Conservation (phyloP, 2,888 invertebrate genomes). For the Stictocephala bisonia region DNA sequence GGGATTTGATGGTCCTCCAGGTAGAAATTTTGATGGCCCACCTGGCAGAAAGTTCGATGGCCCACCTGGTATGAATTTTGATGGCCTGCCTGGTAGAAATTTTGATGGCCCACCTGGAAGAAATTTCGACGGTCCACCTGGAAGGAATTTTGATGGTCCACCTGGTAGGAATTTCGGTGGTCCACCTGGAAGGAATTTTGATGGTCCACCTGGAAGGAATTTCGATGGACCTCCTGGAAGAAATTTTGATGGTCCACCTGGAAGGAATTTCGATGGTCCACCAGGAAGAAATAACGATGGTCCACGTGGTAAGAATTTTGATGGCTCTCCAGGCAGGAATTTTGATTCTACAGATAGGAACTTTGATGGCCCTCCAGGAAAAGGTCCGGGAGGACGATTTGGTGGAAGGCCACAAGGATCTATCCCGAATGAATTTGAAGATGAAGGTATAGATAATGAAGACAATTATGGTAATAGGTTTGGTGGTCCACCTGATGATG, state of each 20-base stretch:
- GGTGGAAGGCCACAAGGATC: slow-evolving; percentile 37
- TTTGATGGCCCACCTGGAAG: slow-evolving; percentile 27
- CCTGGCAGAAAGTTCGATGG: slow-evolving; percentile 40
- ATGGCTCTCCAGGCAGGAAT: slow-evolving; percentile 27
- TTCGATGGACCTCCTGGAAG: slow-evolving; percentile 18
- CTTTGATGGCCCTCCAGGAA: slow-evolving; percentile 11
- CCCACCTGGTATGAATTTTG: slow-evolving; percentile 18
- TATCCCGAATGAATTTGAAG: slow-evolving; percentile 12
- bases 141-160: slow-evolving; percentile 11
- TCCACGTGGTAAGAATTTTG: slow-evolving; percentile 37
- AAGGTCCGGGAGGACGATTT: slow-evolving; percentile 14
- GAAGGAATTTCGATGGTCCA: slow-evolving; percentile 41
- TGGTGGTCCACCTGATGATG: slow-evolving; percentile 36
- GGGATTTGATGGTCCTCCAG: slow-evolving; percentile 34
- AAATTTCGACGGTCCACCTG: slow-evolving; percentile 38
- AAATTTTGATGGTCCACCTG: slow-evolving; percentile 35
- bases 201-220: neutral
- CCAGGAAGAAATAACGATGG: slow-evolving; percentile 28
- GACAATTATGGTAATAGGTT: slow-evolving; percentile 21
- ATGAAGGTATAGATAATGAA: slow-evolving; percentile 20
- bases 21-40: slow-evolving; percentile 40
- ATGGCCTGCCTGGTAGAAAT: slow-evolving; percentile 15
- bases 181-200: slow-evolving; percentile 9
- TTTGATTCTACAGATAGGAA: slow-evolving; percentile 22
- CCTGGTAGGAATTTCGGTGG: slow-evolving; percentile 13